Evolutionary conservation across 2,113 vertebrate species (phyloP), one percentile per base, ranked within the genome.

Genomic region (Macrotus californicus): DNA sequence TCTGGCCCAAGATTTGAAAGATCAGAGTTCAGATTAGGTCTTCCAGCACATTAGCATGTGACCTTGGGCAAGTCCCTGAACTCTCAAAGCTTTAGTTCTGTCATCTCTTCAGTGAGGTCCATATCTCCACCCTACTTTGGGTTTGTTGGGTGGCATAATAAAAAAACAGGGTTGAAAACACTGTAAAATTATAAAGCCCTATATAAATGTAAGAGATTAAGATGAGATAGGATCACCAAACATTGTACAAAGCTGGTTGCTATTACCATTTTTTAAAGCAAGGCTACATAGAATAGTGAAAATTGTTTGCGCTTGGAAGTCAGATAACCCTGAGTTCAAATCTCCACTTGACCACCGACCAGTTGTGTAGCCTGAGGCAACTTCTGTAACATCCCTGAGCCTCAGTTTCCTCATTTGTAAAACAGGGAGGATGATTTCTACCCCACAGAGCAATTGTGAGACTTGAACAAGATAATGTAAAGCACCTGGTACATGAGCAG

Each of bases 21-120:
- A 76, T 81, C 2, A 87, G n/a, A 87, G 89, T 87, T 92, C 52
- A 91, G 8, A 76, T 36, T 59, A 89, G 54, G 21, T 54, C 70
- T 72, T 93, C 73, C 3, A 85, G 46, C 43, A 70, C 29, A 50
- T 72, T 75, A 66, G 18, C 34, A 2, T 39, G 22, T 93, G 41
- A 89, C 54, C n/a, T 88, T 89, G 52, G 80, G 24, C 24, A 87
- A 92, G 26, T 92, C 39, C 67, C 77, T 90, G 87, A 89, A 66
- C 43, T 85, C 70, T 22, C 48, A 52, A 67, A 93, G 82, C 73
- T 59, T 88, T 26, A 66, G 46, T 87, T 83, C 31, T 84, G 6
- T 95, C 54, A 84, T 46, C 81, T 22, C 11, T 26, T 22, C 36
- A 96, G 76, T 48, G 36, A 93, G 39, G 31, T 81, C 73, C 18